phyloP scores from a whole-genome alignment of 2,797 vertebrate genomes.

The Enteromius unitaeniatus region DNA sequence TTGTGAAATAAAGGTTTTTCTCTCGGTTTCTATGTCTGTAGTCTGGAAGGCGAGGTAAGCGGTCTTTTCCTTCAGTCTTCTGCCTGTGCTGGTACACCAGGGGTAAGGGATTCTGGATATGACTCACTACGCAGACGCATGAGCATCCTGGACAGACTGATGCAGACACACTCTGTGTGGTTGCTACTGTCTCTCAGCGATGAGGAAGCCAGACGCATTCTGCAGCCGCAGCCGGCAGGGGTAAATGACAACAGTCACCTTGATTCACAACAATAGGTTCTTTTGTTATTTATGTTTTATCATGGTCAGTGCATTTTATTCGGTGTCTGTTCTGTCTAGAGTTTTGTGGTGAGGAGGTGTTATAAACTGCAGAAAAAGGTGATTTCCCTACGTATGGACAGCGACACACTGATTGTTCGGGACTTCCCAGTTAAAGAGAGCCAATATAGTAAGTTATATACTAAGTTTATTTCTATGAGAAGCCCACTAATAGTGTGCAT shows the following conservation, averaged over 20 bases:
- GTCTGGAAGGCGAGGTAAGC: slow-evolving; percentile 83
- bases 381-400: slow-evolving; percentile 85
- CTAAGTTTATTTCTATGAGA: not conserved
- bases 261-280: not conserved
- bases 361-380: slow-evolving; percentile 88
- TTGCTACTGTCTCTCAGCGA: slow-evolving; percentile 86
- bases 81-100: slow-evolving; percentile 67
- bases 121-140: slow-evolving; percentile 88
- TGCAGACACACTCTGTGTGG: slow-evolving; percentile 91
- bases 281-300: not conserved
- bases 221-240: slow-evolving; percentile 85
- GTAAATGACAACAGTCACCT: slow-evolving; percentile 75
- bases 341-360: slow-evolving; percentile 90
- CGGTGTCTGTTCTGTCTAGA: slow-evolving; percentile 70
- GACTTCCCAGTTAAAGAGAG: slow-evolving; percentile 87
- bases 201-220: slow-evolving; percentile 78
- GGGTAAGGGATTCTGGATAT: slow-evolving; percentile 89
- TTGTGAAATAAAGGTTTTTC: not conserved
- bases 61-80: slow-evolving; percentile 77
- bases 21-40: slow-evolving; percentile 53
- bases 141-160: slow-evolving; percentile 89
- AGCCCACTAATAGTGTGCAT: slow-evolving; percentile 8
- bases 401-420: slow-evolving; percentile 76
- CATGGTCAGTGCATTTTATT: not conserved
- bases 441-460: slow-evolving; percentile 76